phyloP scores from a whole-genome alignment of 1,140 invertebrate genomes.

The Oscheius sp. region DNA sequence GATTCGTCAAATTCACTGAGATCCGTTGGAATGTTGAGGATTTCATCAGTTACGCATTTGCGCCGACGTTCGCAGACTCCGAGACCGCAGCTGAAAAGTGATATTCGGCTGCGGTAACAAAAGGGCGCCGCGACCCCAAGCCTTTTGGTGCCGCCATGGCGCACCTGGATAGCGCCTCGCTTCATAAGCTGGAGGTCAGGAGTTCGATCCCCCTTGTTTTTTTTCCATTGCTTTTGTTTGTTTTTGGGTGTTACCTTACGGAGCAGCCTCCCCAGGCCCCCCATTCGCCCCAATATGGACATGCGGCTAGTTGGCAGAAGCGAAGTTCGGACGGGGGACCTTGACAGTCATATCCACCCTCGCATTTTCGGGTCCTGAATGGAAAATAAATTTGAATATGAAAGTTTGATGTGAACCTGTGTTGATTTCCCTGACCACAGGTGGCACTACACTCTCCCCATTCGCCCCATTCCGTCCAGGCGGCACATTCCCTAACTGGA shows the following conservation, averaged over 20 bases:
- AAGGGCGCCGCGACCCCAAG: too few relatives aligned
- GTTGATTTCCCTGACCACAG: constrained; percentile 41
- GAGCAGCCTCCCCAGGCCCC: constrained; percentile 37
- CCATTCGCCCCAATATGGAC: constrained; percentile 43
- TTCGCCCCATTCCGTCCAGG: constrained; percentile 39
- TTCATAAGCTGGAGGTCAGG: too few relatives aligned
- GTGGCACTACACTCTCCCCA: constrained; percentile 32
- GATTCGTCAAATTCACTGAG: constrained; percentile 8
- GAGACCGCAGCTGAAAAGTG: constrained; percentile 28
- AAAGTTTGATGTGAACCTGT: constrained; percentile 20
- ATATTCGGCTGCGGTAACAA: not conserved
- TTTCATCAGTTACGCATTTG: constrained; percentile 37
- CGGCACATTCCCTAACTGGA: constrained; percentile 20
- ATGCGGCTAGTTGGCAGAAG: constrained; percentile 38
- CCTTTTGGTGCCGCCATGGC: too few relatives aligned
- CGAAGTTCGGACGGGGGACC: constrained; percentile 32
- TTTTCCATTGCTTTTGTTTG: too few relatives aligned
- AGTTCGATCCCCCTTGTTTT: too few relatives aligned
- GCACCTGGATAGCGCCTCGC: too few relatives aligned
- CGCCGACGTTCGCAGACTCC: constrained; percentile 32
- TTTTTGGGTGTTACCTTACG: too few relatives aligned
- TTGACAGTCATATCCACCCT: constrained; percentile 17
- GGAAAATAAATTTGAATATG: not conserved
- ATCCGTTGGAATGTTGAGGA: constrained; percentile 27
- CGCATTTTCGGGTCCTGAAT: constrained; percentile 36